Evolutionary conservation across 2,797 vertebrate species (phyloP), one percentile per base, ranked within the genome.

Genomic region (Pipistrellus nathusii): DNA sequence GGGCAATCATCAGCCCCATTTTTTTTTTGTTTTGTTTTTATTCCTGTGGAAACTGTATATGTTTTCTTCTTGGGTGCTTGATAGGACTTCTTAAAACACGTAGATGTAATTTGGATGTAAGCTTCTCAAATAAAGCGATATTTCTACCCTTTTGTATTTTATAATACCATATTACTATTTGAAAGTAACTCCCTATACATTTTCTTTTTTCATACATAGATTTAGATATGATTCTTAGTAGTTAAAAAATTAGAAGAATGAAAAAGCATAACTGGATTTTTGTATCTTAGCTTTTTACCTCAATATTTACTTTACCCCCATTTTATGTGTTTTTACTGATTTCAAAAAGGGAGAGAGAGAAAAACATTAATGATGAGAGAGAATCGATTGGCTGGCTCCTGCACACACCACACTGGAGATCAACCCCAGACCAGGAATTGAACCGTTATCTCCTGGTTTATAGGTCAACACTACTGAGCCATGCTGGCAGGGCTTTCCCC

Each of bases 41-140:
- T 89, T 96, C 90, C 94, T 95, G 68, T 96, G 94, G 91, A 96
- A 92, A 35, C 53, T 94, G n/a, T 90, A 0, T 90, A 1, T 88
- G 75, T 95, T 94, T 93, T 93, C 90, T 91, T 96, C 81, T 85
- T 95, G 72, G 81, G 93, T 85, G 59, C 68, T 91, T 75, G 7
- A 78, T 96, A 93, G 73, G 77, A 90, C 55, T 94, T 95, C 90
- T 94, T 84, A 32, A 94, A 88, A 96, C 81, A 77, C 75, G 41
- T 83, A 64, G 85, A 93, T 94, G 64, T 96, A 88, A 96, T 92
- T 95, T 94, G 77, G 77, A 95, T 92, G 55, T 75, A 86, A 94
- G 66, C 95, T 95, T 96, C 81, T 84, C 81, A 71, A 97, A 97
- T 97, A 97, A 97, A 97, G 68, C 86, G 89, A 69, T 95, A 94